Conservation (phyloP, 1,140 invertebrate species). For the Lordiphosa mommai region DNA sequence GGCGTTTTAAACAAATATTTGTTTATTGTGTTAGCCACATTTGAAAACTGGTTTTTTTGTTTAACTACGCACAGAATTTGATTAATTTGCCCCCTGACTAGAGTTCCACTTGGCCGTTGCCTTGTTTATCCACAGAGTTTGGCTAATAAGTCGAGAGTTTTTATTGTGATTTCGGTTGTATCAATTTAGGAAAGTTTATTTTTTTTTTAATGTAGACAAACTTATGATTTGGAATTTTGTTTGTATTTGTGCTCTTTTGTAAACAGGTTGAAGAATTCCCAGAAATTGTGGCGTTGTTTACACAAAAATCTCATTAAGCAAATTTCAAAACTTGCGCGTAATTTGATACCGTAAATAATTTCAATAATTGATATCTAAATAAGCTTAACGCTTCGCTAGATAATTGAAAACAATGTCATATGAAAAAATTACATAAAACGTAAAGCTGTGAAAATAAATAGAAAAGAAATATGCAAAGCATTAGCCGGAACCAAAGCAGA, state of each 20-base stretch:
- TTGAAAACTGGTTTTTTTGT: slow-evolving; percentile 34
- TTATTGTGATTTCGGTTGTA: slow-evolving; percentile 3
- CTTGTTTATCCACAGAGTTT: slow-evolving; percentile 41
- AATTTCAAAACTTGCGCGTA: slow-evolving; percentile 6
- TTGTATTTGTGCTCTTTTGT: slow-evolving; percentile 18
- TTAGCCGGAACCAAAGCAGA: too few relatives aligned
- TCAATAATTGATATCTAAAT: slow-evolving; percentile 31
- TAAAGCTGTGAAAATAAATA: too few relatives aligned
- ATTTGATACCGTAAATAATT: slow-evolving; percentile 32
- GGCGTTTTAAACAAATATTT: slow-evolving; percentile 45
- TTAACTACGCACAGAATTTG: slow-evolving; percentile 55
- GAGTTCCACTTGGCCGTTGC: slow-evolving; percentile 19
- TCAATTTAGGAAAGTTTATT: slow-evolving; percentile 52
- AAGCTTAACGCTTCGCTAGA: slow-evolving; percentile 41
- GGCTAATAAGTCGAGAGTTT: slow-evolving; percentile 45
- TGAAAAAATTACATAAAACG: slow-evolving; percentile 2
- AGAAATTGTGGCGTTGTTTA: slow-evolving; percentile 26
- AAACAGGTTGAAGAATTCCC: slow-evolving; percentile 39
- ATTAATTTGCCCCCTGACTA: slow-evolving; percentile 50
- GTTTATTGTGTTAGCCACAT: slow-evolving; percentile 41
- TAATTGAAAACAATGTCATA: slow-evolving; percentile 13
- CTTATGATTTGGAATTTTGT: slow-evolving; percentile 25
- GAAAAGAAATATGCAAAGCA: too few relatives aligned
- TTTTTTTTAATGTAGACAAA: slow-evolving; percentile 30
- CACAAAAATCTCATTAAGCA: not conserved